Conservation (phyloP, 2,113 vertebrate species). For the Xiphias gladius region DNA sequence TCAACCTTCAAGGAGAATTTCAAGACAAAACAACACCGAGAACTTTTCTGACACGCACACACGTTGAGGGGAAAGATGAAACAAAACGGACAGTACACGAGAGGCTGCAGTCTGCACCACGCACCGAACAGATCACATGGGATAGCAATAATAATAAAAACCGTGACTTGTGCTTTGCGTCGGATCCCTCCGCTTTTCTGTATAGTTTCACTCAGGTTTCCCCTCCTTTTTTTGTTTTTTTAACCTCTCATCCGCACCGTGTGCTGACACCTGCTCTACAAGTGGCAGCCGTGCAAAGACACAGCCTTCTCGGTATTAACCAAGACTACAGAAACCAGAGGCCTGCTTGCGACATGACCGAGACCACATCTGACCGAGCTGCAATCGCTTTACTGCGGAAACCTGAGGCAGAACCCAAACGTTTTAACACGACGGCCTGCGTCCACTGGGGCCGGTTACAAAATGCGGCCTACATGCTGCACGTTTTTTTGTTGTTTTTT, state of each 20-base stretch:
- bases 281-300: not conserved
- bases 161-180: too few species aligned
- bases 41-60: not conserved
- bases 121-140: too few species aligned
- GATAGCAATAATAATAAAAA: too few species aligned
- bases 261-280: not conserved
- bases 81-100: too few species aligned
- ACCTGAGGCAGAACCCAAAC: too few species aligned
- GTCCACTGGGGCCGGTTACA: not conserved
- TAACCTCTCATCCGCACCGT: not conserved
- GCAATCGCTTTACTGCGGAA: not conserved
- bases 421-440: too few species aligned
- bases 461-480: not conserved
- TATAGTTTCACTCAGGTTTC: not conserved
- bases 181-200: too few species aligned
- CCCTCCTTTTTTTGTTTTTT: not conserved
- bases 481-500: too few species aligned
- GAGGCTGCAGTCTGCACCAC: too few species aligned
- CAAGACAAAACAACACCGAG: not conserved
- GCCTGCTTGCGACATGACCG: too few species aligned
- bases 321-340: not conserved
- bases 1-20: slow-evolving; percentile 4
- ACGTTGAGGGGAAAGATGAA: too few species aligned
- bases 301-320: not conserved
- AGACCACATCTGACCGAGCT: not conserved